These are phyloP conservation scores for Melanitta fusca DNA, from an alignment of 2,797 vertebrate species.

Conservation along the genomic window DNA sequence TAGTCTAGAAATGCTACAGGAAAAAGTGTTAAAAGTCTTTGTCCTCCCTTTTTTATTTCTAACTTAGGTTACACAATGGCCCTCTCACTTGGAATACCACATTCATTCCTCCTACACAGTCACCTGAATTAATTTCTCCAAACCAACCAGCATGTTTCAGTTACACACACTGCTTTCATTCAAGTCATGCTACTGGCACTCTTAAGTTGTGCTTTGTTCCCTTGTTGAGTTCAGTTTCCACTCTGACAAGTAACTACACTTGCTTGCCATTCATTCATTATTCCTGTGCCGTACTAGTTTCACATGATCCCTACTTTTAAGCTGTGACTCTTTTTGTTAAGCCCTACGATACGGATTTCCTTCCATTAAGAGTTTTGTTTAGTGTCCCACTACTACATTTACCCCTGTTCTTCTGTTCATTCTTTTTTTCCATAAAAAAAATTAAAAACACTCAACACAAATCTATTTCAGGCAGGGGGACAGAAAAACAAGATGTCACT, in stretches of 20 bases:
- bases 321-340: background rate
- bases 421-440: constrained; percentile 9
- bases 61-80: background rate
- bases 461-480: constrained; percentile 8
- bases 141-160: background rate
- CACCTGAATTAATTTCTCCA: background rate
- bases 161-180: background rate
- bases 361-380: background rate
- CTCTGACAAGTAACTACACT: background rate
- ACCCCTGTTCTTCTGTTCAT: background rate
- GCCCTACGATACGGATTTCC: background rate
- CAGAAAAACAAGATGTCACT: background rate
- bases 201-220: background rate
- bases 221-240: background rate
- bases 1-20: constrained; percentile 1
- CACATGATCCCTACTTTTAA: background rate
- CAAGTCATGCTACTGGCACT: background rate
- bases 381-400: background rate
- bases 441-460: constrained; percentile 19
- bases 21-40: background rate
- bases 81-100: background rate
- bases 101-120: background rate
- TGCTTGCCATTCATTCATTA: background rate
- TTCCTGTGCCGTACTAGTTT: background rate
- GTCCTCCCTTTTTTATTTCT: background rate